Evolutionary conservation across 2,113 vertebrate genomes (phyloP).

Genomic region (Bolborhynchus lineola): DNA sequence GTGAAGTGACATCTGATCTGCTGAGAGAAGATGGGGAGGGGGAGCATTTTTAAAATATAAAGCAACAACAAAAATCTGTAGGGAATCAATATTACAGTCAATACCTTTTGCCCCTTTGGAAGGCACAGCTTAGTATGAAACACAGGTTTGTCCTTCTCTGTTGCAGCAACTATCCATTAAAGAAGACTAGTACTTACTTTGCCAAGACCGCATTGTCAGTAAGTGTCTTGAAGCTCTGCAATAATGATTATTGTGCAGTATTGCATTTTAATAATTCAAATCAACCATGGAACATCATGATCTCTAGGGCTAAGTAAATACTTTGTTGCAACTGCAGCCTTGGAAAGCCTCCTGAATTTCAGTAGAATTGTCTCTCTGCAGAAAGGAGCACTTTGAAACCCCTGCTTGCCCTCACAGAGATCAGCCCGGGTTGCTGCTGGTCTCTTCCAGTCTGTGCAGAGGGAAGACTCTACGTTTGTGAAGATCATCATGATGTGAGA

Average conservation of each 20-base stretch:
- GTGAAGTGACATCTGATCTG: constrained; percentile 48
- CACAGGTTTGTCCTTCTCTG: background rate
- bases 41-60: constrained; percentile 26
- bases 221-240: constrained; percentile 59
- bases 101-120: constrained; percentile 21
- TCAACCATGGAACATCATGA: constrained; percentile 40
- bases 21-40: background rate
- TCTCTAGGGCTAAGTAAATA: constrained; percentile 26
- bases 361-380: background rate
- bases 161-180: constrained; percentile 47
- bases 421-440: background rate
- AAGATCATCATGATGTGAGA: background rate
- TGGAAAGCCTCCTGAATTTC: constrained; percentile 20
- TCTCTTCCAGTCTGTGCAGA: background rate
- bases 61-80: constrained; percentile 43
- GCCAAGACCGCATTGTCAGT: constrained; percentile 55
- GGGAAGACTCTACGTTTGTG: background rate
- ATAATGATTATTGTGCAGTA: constrained; percentile 58
- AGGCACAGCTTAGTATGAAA: background rate
- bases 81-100: constrained; percentile 15
- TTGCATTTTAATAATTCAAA: constrained; percentile 71
- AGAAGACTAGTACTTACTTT: constrained; percentile 23
- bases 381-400: background rate
- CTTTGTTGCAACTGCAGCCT: background rate
- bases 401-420: background rate